phyloP scores from a whole-genome alignment of 2,888 invertebrate genomes.

The Agrotis ipsilon region DNA sequence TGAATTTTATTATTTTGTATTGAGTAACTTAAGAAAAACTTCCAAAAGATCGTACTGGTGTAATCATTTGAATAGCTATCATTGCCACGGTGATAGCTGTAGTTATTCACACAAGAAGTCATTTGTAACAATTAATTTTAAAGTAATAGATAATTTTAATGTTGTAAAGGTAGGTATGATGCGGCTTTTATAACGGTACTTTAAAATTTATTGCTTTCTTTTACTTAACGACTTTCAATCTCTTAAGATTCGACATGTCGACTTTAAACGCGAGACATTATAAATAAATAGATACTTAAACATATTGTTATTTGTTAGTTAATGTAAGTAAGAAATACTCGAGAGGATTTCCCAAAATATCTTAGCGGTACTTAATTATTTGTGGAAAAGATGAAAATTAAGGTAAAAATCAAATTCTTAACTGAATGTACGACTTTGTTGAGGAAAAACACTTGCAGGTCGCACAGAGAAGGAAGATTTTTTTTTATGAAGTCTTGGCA shows the following conservation, averaged over 20 bases:
- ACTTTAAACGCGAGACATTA: slow-evolving; percentile 56
- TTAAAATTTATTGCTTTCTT: slow-evolving; percentile 84
- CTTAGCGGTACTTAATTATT: neutral
- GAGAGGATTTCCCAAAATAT: slow-evolving; percentile 13
- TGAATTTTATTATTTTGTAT: slow-evolving; percentile 47
- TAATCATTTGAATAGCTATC: slow-evolving; percentile 50
- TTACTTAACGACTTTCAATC: slow-evolving; percentile 83
- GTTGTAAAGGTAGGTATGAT: slow-evolving; percentile 73
- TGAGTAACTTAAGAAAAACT: slow-evolving; percentile 24
- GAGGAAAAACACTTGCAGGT: neutral
- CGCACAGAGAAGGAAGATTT: neutral
- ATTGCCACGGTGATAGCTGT: slow-evolving; percentile 51
- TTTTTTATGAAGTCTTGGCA: neutral
- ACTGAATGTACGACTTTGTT: neutral
- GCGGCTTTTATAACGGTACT: slow-evolving; percentile 79
- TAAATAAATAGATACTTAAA: slow-evolving; percentile 34
- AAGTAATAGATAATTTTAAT: slow-evolving; percentile 76
- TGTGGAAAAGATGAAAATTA: neutral
- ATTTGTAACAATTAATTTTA: slow-evolving; percentile 71
- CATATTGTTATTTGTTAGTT: slow-evolving; percentile 15
- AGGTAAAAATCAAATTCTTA: slow-evolving; percentile 8
- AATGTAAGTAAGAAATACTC: neutral
- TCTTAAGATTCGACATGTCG: slow-evolving; percentile 76
- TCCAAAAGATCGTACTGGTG: slow-evolving; percentile 39
- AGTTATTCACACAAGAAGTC: slow-evolving; percentile 57